Evolutionary conservation across 2,888 invertebrate genomes (phyloP).

Genomic region (Acrocyrtus sp.): DNA sequence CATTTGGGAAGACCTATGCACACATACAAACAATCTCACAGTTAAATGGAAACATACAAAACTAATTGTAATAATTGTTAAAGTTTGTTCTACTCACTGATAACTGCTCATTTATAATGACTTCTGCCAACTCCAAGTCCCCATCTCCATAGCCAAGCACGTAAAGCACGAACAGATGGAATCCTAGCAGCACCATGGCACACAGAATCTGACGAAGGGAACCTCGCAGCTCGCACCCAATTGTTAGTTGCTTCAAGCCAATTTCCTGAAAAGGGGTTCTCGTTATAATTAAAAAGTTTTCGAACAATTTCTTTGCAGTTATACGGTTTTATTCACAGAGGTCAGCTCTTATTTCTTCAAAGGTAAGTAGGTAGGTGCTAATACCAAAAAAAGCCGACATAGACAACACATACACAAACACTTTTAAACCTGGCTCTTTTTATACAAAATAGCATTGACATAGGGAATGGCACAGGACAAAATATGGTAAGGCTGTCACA

Average conservation of each 20-base stretch:
- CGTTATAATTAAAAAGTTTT: too few species aligned
- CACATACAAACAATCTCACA: conserved; percentile 24
- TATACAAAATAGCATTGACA: too few species aligned
- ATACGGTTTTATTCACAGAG: not conserved
- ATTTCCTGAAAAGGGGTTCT: conserved; percentile 71
- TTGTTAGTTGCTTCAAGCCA: conserved; percentile 79
- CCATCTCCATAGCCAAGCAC: conserved; percentile 84
- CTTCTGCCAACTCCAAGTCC: conserved; percentile 79
- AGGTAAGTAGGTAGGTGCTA: not conserved
- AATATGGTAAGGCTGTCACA: too few species aligned
- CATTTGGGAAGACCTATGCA: conserved; percentile 77
- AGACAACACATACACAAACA: too few species aligned
- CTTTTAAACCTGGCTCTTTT: too few species aligned
- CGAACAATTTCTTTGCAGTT: not conserved
- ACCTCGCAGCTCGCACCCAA: conserved; percentile 76
- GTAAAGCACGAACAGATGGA: conserved; percentile 86
- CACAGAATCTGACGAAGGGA: conserved; percentile 88
- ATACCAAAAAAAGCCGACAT: too few species aligned
- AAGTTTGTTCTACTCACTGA: conserved; percentile 66
- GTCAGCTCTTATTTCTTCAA: too few species aligned
- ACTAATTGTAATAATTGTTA: not conserved
- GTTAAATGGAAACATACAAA: conserved; percentile 5
- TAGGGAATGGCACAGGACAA: too few species aligned
- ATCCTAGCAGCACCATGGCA: conserved; percentile 84
- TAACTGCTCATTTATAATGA: conserved; percentile 80